phyloP scores from a whole-genome alignment of 2,888 invertebrate species.

The Eurytoma adleriae region DNA sequence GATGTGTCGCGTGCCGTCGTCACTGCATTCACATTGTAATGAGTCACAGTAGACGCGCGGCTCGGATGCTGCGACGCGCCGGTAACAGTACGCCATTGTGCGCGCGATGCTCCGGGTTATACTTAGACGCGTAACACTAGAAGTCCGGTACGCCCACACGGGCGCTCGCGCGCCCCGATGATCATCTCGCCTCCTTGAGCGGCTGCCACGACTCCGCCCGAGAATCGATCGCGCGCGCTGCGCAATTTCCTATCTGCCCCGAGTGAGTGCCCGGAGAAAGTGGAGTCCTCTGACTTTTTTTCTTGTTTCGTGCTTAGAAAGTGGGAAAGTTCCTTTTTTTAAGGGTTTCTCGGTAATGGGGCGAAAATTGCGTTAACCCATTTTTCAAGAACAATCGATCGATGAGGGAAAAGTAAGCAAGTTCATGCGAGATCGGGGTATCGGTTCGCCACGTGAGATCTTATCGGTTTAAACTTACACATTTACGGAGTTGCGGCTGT shows the following conservation, averaged over 20 bases:
- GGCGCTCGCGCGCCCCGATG: conserved; percentile 55
- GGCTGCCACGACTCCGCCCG: conserved; percentile 21
- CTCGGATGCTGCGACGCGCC: conserved; percentile 67
- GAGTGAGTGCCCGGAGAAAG: neutral
- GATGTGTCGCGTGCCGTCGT: conserved; percentile 69
- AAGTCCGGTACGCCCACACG: conserved; percentile 69
- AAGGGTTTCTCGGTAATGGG: neutral
- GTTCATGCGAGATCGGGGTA: conserved; percentile 25
- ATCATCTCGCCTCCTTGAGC: conserved; percentile 62
- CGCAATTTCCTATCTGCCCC: neutral
- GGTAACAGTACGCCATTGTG: conserved; percentile 70
- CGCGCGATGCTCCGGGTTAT: conserved; percentile 60
- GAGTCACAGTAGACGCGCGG: conserved; percentile 69
- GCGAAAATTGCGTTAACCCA: conserved; percentile 25
- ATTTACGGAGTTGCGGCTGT: conserved; percentile 10
- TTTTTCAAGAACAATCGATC: conserved; percentile 32
- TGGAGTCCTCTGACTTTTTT: neutral
- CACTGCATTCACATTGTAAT: conserved; percentile 73
- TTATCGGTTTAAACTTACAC: conserved; percentile 17
- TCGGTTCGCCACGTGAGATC: conserved; percentile 19
- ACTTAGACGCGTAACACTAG: conserved; percentile 64
- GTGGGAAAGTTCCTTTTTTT: neutral
- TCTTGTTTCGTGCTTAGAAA: neutral
- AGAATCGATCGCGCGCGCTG: neutral
- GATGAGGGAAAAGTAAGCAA: conserved; percentile 5